Conservation (phyloP, 23 tunicate genomes). For the Ascidia mentula region DNA sequence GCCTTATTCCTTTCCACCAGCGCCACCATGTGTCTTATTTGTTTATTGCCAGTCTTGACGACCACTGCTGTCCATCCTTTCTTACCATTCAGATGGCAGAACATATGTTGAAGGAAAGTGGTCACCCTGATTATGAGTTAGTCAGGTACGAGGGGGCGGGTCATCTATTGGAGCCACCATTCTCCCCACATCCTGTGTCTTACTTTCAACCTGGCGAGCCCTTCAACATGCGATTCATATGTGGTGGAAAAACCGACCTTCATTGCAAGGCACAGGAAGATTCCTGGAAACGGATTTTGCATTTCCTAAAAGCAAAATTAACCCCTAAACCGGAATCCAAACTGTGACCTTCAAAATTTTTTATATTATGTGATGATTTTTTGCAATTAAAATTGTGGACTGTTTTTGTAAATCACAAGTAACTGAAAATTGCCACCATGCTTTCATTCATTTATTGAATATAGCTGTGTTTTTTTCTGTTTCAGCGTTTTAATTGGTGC, state of each 20-base stretch:
- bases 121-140: slow-evolving; percentile 6
- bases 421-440: background rate
- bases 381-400: background rate
- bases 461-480: no score
- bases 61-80: slow-evolving; percentile 14
- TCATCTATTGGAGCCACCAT: slow-evolving; percentile 56
- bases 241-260: slow-evolving; percentile 56
- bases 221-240: background rate
- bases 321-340: background rate
- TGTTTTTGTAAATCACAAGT: background rate
- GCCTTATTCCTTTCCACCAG: slow-evolving; percentile 20
- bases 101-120: background rate
- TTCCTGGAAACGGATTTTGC: slow-evolving; percentile 35
- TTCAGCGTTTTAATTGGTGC: no score
- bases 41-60: slow-evolving; percentile 37
- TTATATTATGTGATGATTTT: no score
- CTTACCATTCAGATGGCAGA: slow-evolving; percentile 14
- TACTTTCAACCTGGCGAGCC: background rate
- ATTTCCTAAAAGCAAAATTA: background rate
- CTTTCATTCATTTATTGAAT: no score
- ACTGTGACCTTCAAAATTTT: no score
- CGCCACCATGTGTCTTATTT: slow-evolving; percentile 32
- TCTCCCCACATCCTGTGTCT: background rate
- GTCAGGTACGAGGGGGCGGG: slow-evolving; percentile 50
- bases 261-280: slow-evolving; percentile 76